A percentile compares a stretch with the other conserved stretches of the same genome.
phyloP scores from a whole-genome alignment of 2,888 invertebrate genomes.

The Pterobdella sp. region DNA sequence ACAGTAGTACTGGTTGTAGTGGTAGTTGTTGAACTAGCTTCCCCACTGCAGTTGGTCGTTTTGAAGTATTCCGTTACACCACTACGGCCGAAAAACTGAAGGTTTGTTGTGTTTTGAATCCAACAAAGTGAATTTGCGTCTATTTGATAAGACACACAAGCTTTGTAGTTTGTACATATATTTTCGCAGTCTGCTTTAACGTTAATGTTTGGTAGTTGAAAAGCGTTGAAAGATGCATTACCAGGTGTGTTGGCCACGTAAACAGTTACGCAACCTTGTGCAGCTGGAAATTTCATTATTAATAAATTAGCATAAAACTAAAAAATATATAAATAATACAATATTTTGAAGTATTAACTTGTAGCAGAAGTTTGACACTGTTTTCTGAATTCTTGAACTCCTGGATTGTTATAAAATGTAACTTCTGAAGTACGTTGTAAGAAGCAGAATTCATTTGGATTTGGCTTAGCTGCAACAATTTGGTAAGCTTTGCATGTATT shows the following conservation, averaged over 20 bases:
- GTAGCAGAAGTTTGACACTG: background rate
- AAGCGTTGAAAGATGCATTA: background rate
- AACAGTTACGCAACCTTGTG: background rate
- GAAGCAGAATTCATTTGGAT: background rate
- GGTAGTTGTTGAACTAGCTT: background rate
- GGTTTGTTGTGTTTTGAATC: slow-evolving; percentile 6
- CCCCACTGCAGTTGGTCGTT: slow-evolving; percentile 2
- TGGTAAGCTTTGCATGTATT: slow-evolving; percentile 20
- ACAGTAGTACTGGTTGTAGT: background rate
- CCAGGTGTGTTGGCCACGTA: background rate
- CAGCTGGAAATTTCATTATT: background rate
- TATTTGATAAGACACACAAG: slow-evolving; percentile 18
- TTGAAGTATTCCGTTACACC: slow-evolving; percentile 18
- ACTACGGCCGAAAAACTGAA: background rate
- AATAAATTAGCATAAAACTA: too few species aligned
- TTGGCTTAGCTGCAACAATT: background rate
- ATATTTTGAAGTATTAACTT: background rate
- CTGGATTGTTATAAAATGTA: background rate
- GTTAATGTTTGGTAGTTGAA: background rate
- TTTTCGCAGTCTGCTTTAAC: background rate
- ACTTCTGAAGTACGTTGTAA: background rate
- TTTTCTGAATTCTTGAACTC: slow-evolving; percentile 6
- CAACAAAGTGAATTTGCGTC: slow-evolving; percentile 7
- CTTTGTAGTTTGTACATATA: slow-evolving; percentile 10
- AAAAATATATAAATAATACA: background rate